Conservation (phyloP, 2,888 invertebrate genomes). For the Orthosia cruda region DNA sequence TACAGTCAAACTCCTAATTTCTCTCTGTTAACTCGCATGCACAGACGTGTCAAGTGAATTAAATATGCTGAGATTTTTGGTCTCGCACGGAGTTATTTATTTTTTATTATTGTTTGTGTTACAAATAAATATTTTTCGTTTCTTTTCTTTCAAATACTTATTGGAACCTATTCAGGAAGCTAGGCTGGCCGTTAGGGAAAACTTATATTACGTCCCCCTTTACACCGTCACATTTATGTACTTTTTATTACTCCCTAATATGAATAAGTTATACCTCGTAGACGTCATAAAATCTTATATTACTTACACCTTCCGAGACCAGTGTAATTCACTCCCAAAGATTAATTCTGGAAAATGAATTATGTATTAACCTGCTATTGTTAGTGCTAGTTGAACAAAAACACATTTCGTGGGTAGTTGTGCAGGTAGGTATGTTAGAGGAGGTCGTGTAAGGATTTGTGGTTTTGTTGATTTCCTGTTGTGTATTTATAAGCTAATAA, state of each 20-base stretch:
- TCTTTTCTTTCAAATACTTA: too few relatives aligned
- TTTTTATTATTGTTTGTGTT: too few relatives aligned
- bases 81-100: too few relatives aligned
- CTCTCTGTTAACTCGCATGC: too few relatives aligned
- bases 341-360: conserved; percentile 76
- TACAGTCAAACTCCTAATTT: too few relatives aligned
- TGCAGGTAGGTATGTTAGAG: conserved; percentile 17
- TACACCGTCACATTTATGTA: conserved; percentile 38
- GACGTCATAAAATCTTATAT: conserved; percentile 48
- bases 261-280: conserved; percentile 60
- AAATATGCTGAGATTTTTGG: too few relatives aligned
- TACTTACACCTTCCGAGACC: conserved; percentile 34
- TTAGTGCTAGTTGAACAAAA: conserved; percentile 71
- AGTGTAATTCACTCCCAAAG: conserved; percentile 51
- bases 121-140: too few relatives aligned
- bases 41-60: conserved; percentile 4
- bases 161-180: background rate
- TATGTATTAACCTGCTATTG: conserved; percentile 74
- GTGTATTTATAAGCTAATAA: conserved; percentile 28
- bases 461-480: conserved; percentile 21
- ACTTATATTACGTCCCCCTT: conserved; percentile 42
- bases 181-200: conserved; percentile 41
- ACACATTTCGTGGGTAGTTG: conserved; percentile 58
- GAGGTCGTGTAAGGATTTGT: conserved; percentile 21
- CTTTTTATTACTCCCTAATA: conserved; percentile 56